Evolutionary conservation across 2,888 invertebrate species (phyloP).

Genomic region (Euzophera pinguis): DNA sequence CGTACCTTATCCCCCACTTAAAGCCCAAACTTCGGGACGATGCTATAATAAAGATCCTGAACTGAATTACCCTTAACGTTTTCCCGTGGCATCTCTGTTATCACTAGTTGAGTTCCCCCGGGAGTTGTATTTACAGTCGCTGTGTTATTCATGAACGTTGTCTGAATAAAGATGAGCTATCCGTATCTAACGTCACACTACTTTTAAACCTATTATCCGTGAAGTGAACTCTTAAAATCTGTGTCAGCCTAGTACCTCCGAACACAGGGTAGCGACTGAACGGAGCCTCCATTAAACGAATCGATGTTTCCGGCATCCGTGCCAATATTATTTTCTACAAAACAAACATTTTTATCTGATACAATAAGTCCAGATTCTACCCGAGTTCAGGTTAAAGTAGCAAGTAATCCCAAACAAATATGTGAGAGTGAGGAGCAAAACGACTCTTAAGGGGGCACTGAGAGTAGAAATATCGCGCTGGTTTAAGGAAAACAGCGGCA

Average conservation of each 20-base stretch:
- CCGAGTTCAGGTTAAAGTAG: conserved; percentile 42
- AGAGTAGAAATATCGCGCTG: conserved; percentile 54
- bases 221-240: conserved; percentile 27
- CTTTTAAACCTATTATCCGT: conserved; percentile 42
- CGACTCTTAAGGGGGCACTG: conserved; percentile 59
- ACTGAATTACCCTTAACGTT: conserved; percentile 51
- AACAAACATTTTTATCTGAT: conserved; percentile 40
- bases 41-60: conserved; percentile 61
- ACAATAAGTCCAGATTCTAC: conserved; percentile 43
- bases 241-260: conserved; percentile 10
- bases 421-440: conserved; percentile 47
- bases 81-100: conserved; percentile 46
- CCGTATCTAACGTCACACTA: conserved; percentile 38
- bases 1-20: conserved; percentile 50
- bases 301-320: conserved; percentile 23
- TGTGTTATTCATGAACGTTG: conserved; percentile 68
- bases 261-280: not conserved
- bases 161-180: conserved; percentile 73
- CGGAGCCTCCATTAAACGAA: conserved; percentile 16
- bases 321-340: conserved; percentile 28
- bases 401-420: conserved; percentile 39
- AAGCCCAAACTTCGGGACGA: conserved; percentile 44
- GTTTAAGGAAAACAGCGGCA: conserved; percentile 51
- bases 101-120: conserved; percentile 52
- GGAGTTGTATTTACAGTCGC: conserved; percentile 61